phyloP scores from a whole-genome alignment of 2,113 vertebrate genomes.

The Periophthalmus modestus region DNA sequence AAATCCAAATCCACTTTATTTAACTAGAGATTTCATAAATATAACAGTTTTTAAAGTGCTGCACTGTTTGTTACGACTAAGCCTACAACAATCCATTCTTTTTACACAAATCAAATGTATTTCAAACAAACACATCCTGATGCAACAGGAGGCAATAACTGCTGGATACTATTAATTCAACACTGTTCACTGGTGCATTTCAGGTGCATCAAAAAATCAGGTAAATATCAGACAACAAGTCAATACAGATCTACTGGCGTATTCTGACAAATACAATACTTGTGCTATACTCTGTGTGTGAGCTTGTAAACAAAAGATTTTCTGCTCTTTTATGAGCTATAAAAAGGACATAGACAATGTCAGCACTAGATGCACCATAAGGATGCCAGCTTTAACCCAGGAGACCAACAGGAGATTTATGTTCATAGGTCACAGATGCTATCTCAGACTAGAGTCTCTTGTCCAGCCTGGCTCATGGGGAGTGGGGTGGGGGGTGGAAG shows the following conservation, averaged over 20 bases:
- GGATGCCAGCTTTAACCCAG: slow-evolving; percentile 22
- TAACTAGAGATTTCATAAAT: too few relatives aligned
- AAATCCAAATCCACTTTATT: too few relatives aligned
- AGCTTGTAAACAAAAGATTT: slow-evolving; percentile 2
- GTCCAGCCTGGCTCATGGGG: slow-evolving; percentile 57
- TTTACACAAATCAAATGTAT: neutral
- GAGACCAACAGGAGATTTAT: slow-evolving; percentile 54
- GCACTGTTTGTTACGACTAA: too few relatives aligned
- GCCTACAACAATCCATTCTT: neutral
- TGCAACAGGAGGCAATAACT: slow-evolving; percentile 1
- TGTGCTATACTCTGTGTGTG: neutral
- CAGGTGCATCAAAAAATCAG: neutral
- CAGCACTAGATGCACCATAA: slow-evolving; percentile 14
- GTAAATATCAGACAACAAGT: neutral
- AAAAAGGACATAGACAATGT: neutral
- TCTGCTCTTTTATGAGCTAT: neutral
- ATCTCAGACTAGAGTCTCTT: slow-evolving; percentile 65
- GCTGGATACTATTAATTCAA: neutral
- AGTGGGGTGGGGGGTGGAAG: neutral
- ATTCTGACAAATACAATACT: too few relatives aligned
- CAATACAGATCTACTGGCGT: neutral
- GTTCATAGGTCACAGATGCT: slow-evolving; percentile 66
- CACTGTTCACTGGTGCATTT: neutral
- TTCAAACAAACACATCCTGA: neutral
- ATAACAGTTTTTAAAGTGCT: too few relatives aligned